Base-by-base conservation (phyloP, 2,113 vertebrate genomes). In the Forbesichthys agassizii region DNA sequence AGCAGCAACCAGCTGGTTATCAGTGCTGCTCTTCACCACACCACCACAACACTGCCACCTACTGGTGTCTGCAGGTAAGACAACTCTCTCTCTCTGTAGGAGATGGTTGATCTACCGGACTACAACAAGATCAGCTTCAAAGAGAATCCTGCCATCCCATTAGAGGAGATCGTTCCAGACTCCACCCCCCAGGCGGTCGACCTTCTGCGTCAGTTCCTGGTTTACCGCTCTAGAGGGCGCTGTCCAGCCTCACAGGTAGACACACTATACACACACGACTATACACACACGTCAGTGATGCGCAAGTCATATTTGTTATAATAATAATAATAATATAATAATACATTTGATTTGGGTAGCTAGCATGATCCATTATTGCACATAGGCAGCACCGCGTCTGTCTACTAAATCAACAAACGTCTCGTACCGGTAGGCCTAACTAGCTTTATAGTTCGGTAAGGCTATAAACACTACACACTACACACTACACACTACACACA, bases 51-150 rank as follows among this genome's bases (percentile, higher is more conserved):
- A 27, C 27, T 27, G 27, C 27, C 27, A 27, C 27, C 27, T 27
- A 2, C 27, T 27, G 27, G 27, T 54, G 9, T 42, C n/a, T 48
- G 12, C 2, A 16, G 33, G 14, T 51, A 13, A 51, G 11, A 20
- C 49, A n/a, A 7, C 53, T 33, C 13, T 54, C 16, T 42, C 10
- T 57, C 7, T 42, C 8, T 55, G 0, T 70, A 97, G 95, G 96
- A 96, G 71, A 92, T 96, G n/a, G 91, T 90, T 0, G 94, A 95
- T 61, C 77, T 97, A 9, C 95, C 95, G 0, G 95, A 97, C 81
- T 96, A 96, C 86, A 96, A 95, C 74, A 97, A 97, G 86, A 96
- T 97, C 86, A 94, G 94, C 27, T 97, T 97, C 74, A 95, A 95
- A 81, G 95, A 96, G 79, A 95, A 94, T 74, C 92, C 92, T 0